Conservation (phyloP, 2,797 vertebrate species). For the Alectoris magna region DNA sequence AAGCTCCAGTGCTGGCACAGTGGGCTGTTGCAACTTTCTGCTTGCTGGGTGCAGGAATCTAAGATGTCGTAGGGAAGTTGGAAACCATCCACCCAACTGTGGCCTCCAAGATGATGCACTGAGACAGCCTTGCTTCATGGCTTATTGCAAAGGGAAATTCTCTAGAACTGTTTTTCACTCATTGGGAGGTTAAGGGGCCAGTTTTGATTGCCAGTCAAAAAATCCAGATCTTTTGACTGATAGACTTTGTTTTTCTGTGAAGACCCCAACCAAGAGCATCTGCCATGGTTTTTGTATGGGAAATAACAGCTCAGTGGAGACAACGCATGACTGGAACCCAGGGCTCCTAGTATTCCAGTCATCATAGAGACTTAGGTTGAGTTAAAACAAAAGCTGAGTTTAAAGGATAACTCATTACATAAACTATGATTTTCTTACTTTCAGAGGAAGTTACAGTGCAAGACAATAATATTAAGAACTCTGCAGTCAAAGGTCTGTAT, state of each 20-base stretch:
- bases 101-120: rapidly evolving
- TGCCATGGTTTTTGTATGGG: background rate
- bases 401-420: background rate
- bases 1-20: background rate
- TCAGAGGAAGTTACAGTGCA: background rate
- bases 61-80: background rate
- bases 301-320: background rate
- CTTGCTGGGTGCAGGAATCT: background rate
- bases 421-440: background rate
- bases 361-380: background rate
- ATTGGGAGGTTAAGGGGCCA: background rate
- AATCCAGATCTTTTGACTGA: background rate
- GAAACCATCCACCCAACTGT: background rate
- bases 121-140: background rate
- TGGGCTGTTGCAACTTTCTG: background rate
- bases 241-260: background rate
- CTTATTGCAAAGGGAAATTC: background rate
- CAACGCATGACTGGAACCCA: background rate
- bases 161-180: background rate
- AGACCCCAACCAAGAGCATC: background rate
- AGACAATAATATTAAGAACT: background rate
- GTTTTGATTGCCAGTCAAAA: background rate
- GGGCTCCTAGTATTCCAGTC: background rate
- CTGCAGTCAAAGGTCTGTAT: background rate
- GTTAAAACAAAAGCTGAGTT: background rate